These are phyloP conservation scores for Bubo scandiacus DNA, from an alignment of 2,113 vertebrate genomes.

Conservation along the genomic window DNA sequence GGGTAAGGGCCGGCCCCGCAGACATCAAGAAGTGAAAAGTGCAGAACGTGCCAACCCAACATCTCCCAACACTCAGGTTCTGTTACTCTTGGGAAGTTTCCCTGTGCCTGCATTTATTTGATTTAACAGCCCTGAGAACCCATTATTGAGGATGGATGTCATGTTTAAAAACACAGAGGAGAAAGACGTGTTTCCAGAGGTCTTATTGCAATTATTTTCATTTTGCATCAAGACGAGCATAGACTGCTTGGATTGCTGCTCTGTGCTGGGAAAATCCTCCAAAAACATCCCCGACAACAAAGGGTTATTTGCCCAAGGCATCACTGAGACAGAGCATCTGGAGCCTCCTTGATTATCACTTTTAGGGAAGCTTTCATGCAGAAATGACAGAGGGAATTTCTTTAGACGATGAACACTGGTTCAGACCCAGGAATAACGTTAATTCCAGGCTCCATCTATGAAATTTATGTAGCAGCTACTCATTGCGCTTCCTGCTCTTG, in stretches of 20 bases:
- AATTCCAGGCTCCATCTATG: background rate
- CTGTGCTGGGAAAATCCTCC: background rate
- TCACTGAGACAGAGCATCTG: background rate
- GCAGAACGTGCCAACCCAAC: background rate
- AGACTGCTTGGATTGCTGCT: background rate
- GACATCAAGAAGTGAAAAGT: background rate
- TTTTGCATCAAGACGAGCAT: accelerated
- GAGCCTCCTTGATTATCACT: background rate
- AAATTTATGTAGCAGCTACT: background rate
- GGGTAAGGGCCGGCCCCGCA: background rate
- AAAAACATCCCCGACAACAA: accelerated
- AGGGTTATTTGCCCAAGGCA: background rate
- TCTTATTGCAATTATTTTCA: background rate
- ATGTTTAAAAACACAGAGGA: background rate
- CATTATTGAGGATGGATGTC: background rate
- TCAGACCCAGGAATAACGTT: background rate
- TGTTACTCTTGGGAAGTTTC: background rate
- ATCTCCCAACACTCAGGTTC: accelerated
- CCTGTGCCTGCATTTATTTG: too few species aligned
- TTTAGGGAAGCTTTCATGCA: background rate
- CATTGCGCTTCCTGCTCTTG: background rate
- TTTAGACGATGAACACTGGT: background rate
- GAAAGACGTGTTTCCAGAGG: background rate
- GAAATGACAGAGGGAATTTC: background rate
- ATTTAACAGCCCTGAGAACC: background rate